Evolutionary conservation across 2,888 invertebrate genomes (phyloP).

Genomic region (Melanchra persicariae): DNA sequence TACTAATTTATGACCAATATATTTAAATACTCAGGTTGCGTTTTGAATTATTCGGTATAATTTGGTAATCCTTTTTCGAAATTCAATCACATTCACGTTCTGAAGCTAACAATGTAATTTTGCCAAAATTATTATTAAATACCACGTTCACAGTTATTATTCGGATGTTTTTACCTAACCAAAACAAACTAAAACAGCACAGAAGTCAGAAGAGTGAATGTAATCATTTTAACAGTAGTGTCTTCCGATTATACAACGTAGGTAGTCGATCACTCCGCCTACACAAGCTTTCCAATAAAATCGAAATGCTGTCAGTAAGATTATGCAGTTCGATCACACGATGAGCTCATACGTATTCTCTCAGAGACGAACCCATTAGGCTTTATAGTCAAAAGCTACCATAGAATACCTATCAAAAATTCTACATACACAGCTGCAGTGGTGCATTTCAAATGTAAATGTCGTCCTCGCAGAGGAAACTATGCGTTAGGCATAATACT

Average conservation of each 20-base stretch:
- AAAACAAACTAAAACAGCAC: background rate
- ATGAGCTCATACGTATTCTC: constrained; percentile 35
- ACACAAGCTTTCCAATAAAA: constrained; percentile 23
- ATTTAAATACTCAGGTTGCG: background rate
- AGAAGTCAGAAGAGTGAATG: too few species aligned
- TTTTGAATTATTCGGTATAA: background rate
- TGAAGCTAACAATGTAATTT: background rate
- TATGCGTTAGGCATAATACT: constrained; percentile 42
- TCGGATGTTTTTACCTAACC: background rate
- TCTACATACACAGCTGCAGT: constrained; percentile 10
- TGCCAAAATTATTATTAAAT: background rate
- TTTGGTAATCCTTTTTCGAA: too few species aligned
- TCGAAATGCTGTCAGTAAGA: constrained; percentile 7
- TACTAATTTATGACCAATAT: background rate
- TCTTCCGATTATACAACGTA: constrained; percentile 8
- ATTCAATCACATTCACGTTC: background rate
- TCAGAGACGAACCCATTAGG: constrained; percentile 29
- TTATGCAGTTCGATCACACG: constrained; percentile 29
- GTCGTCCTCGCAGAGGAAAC: constrained; percentile 43
- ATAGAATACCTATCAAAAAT: constrained; percentile 13
- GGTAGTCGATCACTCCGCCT: constrained; percentile 1
- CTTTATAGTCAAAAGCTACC: constrained; percentile 26
- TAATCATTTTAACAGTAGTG: background rate
- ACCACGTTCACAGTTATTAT: background rate
- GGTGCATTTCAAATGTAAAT: constrained; percentile 29